Base-by-base conservation (phyloP, 2,113 vertebrate species). In the Laticauda laticaudata region DNA sequence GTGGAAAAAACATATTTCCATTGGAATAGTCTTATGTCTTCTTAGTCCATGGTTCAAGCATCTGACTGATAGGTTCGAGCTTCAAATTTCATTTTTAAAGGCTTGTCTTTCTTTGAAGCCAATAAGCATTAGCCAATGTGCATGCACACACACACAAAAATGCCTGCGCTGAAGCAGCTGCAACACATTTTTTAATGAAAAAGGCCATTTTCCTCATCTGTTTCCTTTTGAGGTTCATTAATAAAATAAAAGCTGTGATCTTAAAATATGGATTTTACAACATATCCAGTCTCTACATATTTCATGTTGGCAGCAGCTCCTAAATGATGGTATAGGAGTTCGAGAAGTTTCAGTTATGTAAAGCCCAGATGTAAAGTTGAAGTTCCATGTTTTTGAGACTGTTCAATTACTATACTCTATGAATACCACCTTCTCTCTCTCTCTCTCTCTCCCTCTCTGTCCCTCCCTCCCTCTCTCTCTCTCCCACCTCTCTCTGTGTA, bases 211-310 rank as follows among this genome's bases (percentile, higher is more conserved):
- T 43, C 11, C 45, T 54, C 14, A 0, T 51, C 86, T 18, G 69
- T 61, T 93, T 91, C 94, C 92, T 7, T 3, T 12, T 0, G 0
- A 61, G 34, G 24, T 18, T 59, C 15, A 0, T 94, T 39, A 86
- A 29, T 91, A 61, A 94, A 93, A 20, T 51, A 21, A 43, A 88
- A 94, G 54, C 1, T 23, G 59, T 86, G 34, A 64, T 29, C 56
- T 48, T 15, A 54, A 93, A 55, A 64, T 64, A 21, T 5, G 26
- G 57, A 56, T 21, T 93, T 93, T 43, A 89, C 94, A 96, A 89
- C 53, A 59, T 94, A 2, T 87, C 5, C 39, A 56, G 0, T 29
- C 86, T 56, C n/a, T 75, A 89, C 11, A 54, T 64, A 53, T 54
- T 64, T n/a, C 11, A 59, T 3, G 7, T 48, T 48, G 51, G 24